Percentiles rank a stretch among this genome's conserved stretches.
phyloP scores from a whole-genome alignment of 2,888 invertebrate species.

The Nowickia ferox region DNA sequence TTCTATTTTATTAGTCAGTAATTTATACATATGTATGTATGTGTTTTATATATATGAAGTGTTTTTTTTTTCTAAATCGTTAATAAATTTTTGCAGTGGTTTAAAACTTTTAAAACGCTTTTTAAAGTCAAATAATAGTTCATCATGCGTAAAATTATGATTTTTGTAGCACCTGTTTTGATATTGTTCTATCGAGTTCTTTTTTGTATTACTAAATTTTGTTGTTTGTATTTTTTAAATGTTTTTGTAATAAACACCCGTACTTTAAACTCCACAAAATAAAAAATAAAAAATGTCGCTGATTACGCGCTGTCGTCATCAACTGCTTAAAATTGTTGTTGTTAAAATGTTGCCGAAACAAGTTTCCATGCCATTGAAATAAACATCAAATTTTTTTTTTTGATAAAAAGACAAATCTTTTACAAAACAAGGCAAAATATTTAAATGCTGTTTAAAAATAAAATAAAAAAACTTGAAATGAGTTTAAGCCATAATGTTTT shows the following conservation, averaged over 20 bases:
- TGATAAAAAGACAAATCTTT: conserved; percentile 27
- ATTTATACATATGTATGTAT: conserved; percentile 6
- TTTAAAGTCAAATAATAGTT: conserved; percentile 31
- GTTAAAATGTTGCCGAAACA: conserved; percentile 62
- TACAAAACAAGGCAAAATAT: conserved; percentile 62
- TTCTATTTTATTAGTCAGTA: conserved; percentile 14
- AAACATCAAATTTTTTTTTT: neutral
- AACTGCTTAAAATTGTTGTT: conserved; percentile 62
- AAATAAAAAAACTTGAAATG: conserved; percentile 1
- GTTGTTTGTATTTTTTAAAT: conserved; percentile 18
- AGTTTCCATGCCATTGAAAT: conserved; percentile 56
- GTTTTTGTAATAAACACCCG: conserved; percentile 51
- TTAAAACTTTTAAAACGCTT: conserved; percentile 41
- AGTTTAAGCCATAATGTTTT: conserved; percentile 10
- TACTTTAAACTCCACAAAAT: conserved; percentile 36
- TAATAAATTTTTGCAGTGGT: conserved; percentile 18
- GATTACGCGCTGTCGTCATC: conserved; percentile 63
- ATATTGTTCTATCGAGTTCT: conserved; percentile 1
- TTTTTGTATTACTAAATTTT: conserved; percentile 25
- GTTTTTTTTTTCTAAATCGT: neutral
- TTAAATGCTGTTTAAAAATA: conserved; percentile 46
- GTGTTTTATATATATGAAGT: neutral
- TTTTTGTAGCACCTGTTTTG: conserved; percentile 64
- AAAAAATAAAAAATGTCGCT: conserved; percentile 6
- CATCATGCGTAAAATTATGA: conserved; percentile 60